Evolutionary conservation across 2,797 vertebrate genomes (phyloP).

Genomic region (Chrosomus eos): DNA sequence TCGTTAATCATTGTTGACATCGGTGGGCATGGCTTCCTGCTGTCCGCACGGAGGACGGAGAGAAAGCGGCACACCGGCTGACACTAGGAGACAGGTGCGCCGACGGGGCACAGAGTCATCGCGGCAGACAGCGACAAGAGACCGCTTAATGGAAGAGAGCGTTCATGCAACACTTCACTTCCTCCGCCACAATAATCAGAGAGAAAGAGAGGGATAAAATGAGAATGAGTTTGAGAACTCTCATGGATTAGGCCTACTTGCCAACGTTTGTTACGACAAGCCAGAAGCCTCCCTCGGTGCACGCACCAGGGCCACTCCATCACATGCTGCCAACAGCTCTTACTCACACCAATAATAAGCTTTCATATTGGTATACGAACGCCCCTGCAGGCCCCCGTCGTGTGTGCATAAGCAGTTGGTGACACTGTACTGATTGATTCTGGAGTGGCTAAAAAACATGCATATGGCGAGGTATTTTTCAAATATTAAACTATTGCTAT

Average conservation of each 20-base stretch:
- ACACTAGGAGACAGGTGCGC: conserved; percentile 42
- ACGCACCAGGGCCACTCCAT: conserved; percentile 35
- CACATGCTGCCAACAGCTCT: conserved; percentile 37
- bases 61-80: conserved; percentile 19
- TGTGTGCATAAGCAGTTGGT: neutral
- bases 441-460: neutral
- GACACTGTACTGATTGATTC: conserved; percentile 29
- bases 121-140: conserved; percentile 28
- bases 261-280: conserved; percentile 32
- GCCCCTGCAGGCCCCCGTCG: neutral
- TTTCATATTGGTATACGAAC: conserved; percentile 31
- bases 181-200: conserved; percentile 25
- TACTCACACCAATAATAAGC: conserved; percentile 43
- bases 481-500: neutral
- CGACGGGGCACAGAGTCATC: conserved; percentile 15
- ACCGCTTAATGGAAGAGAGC: conserved; percentile 37
- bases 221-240: conserved; percentile 42
- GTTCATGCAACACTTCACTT: conserved; percentile 41
- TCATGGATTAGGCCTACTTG: conserved; percentile 44
- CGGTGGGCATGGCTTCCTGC: conserved; percentile 39
- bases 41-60: conserved; percentile 15
- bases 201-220: conserved; percentile 33
- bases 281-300: conserved; percentile 19
- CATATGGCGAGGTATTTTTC: neutral
- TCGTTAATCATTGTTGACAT: conserved; percentile 44